Percentiles rank a stretch among this genome's conserved stretches.
Conservation (phyloP, 2,888 invertebrate species). For the Agonopterix heracliana region DNA sequence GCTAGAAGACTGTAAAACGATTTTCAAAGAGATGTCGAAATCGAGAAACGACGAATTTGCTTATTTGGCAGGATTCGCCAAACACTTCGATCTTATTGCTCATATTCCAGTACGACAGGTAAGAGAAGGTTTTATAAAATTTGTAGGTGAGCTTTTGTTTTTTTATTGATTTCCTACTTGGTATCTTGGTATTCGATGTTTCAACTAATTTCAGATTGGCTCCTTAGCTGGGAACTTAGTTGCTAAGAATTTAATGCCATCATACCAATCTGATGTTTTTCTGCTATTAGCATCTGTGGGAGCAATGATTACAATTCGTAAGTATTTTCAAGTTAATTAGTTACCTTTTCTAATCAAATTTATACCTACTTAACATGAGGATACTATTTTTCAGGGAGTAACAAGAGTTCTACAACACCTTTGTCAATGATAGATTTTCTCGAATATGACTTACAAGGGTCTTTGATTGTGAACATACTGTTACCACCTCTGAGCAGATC, state of each 20-base stretch:
- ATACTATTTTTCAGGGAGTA: too few species aligned
- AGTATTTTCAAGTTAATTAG: constrained; percentile 30
- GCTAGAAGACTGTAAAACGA: constrained; percentile 70
- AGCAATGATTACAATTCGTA: constrained; percentile 70
- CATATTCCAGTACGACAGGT: constrained; percentile 80
- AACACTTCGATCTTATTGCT: constrained; percentile 78
- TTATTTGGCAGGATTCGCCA: constrained; percentile 71
- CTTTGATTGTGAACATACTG: constrained; percentile 76
- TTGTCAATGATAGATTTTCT: constrained; percentile 72
- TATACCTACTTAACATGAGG: too few species aligned
- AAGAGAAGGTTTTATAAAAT: neutral
- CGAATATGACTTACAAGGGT: constrained; percentile 76
- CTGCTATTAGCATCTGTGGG: constrained; percentile 74
- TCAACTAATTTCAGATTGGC: constrained; percentile 63
- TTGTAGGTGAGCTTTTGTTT: too few species aligned
- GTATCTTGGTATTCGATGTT: too few species aligned
- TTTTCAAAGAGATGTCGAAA: constrained; percentile 51
- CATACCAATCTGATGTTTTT: constrained; percentile 81
- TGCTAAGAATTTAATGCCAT: constrained; percentile 75
- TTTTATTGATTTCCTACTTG: too few species aligned
- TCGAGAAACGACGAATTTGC: constrained; percentile 52
- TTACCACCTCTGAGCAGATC: constrained; percentile 71
- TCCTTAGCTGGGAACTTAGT: constrained; percentile 81
- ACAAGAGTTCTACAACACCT: constrained; percentile 12
- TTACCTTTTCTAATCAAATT: too few species aligned